Conservation (phyloP, 2,888 invertebrate genomes). For the Mimachlamys varia region DNA sequence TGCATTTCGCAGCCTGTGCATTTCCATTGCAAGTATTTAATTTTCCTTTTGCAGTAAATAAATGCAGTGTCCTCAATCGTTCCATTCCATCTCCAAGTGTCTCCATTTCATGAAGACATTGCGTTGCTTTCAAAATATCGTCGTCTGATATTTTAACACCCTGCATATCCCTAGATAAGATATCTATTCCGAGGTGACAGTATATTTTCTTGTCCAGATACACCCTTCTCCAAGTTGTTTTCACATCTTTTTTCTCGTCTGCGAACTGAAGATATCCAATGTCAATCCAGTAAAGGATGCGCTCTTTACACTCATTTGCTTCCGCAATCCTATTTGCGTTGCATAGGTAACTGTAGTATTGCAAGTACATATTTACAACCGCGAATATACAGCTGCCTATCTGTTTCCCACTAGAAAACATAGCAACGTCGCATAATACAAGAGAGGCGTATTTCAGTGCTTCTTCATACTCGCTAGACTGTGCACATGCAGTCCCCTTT, state of each 20-base stretch:
- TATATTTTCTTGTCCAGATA: conserved; percentile 43
- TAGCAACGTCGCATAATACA: conserved; percentile 38
- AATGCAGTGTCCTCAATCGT: conserved; percentile 41
- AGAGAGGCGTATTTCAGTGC: conserved; percentile 36
- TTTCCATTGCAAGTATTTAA: neutral
- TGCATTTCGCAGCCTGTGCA: conserved; percentile 19
- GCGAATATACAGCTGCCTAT: conserved; percentile 48
- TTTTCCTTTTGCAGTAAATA: conserved; percentile 40
- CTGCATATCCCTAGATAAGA: conserved; percentile 21
- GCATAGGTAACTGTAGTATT: conserved; percentile 35
- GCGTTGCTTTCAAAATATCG: conserved; percentile 23
- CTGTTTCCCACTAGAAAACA: conserved; percentile 40
- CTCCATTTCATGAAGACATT: conserved; percentile 38
- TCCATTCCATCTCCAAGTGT: conserved; percentile 37
- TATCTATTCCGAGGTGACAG: conserved; percentile 44
- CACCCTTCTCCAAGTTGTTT: conserved; percentile 43
- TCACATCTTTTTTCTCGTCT: conserved; percentile 40
- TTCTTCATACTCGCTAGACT: conserved; percentile 31
- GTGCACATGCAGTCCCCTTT: conserved; percentile 44
- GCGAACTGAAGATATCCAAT: conserved; percentile 39
- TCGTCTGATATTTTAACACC: conserved; percentile 28
- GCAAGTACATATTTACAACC: conserved; percentile 44
- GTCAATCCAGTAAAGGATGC: conserved; percentile 41
- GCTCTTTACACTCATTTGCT: neutral
- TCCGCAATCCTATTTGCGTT: neutral